Percentiles rank a stretch among this genome's conserved stretches.
Conservation (phyloP, 2,888 invertebrate genomes). For the Erebia epiphron region DNA sequence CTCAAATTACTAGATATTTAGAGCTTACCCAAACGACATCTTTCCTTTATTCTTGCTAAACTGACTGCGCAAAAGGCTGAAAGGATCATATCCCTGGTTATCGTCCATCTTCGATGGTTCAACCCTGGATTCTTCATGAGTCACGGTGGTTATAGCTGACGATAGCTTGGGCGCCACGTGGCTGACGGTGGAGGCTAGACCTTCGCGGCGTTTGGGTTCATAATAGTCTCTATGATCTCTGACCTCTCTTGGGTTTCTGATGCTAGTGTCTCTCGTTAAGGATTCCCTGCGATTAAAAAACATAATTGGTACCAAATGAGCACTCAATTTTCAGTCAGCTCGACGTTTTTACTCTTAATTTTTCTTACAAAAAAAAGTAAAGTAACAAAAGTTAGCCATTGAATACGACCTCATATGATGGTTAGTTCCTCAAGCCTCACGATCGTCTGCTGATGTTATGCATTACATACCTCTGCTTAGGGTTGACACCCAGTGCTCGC, state of each 20-base stretch:
- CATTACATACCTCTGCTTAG: slow-evolving; percentile 46
- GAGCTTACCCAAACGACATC: slow-evolving; percentile 36
- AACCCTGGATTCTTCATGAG: slow-evolving; percentile 5
- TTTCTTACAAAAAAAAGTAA: too few relatives aligned
- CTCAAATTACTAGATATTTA: too few relatives aligned
- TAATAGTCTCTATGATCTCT: slow-evolving; percentile 35
- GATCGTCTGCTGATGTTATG: too few relatives aligned
- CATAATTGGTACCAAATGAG: background rate
- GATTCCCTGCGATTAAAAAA: slow-evolving; percentile 10
- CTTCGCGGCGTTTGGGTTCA: slow-evolving; percentile 54
- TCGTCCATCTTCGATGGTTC: slow-evolving; percentile 26
- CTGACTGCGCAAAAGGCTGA: slow-evolving; percentile 66
- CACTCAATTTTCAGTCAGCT: too few relatives aligned
- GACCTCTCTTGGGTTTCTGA: slow-evolving; percentile 2
- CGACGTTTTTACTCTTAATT: too few relatives aligned
- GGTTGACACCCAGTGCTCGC: slow-evolving; percentile 80
- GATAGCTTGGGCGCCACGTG: slow-evolving; percentile 48
- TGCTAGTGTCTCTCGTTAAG: slow-evolving; percentile 28
- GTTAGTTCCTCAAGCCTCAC: too few relatives aligned
- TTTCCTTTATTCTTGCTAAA: slow-evolving; percentile 57
- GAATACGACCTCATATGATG: too few relatives aligned
- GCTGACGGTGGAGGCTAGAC: slow-evolving; percentile 50
- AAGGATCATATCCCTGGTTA: slow-evolving; percentile 66
- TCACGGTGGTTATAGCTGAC: slow-evolving; percentile 50
- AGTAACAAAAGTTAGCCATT: too few relatives aligned